Evolutionary conservation across 2,888 invertebrate genomes (phyloP).

Genomic region (Drosophila meridiana): DNA sequence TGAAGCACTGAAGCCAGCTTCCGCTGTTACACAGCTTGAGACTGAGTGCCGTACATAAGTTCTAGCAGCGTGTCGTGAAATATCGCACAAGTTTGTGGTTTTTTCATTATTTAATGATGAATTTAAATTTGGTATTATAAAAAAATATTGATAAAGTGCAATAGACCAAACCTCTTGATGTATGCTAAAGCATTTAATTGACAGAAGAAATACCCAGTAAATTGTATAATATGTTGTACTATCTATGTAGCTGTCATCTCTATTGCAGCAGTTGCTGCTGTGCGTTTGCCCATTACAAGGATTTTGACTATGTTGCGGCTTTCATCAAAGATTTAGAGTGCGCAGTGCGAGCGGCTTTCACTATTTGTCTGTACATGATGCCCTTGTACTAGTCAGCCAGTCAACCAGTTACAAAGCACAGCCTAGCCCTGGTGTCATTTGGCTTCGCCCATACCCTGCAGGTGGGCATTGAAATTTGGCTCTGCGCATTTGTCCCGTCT

Average conservation of each 20-base stretch:
- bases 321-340: constrained; percentile 27
- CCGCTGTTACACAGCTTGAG: constrained; percentile 13
- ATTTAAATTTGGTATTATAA: no score
- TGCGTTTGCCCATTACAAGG: constrained; percentile 42
- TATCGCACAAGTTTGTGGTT: no score
- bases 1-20: constrained; percentile 5
- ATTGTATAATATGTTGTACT: no score
- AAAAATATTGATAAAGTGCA: no score
- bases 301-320: constrained; percentile 17
- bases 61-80: constrained; percentile 12
- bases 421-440: constrained; percentile 1
- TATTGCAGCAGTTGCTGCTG: not conserved
- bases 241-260: not conserved
- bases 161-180: no score
- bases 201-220: no score
- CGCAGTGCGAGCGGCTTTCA: constrained; percentile 54
- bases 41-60: constrained; percentile 18
- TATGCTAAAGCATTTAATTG: no score
- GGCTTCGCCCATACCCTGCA: constrained; percentile 43
- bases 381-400: constrained; percentile 19
- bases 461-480: constrained; percentile 32
- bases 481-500: constrained; percentile 27
- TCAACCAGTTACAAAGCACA: not conserved
- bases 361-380: constrained; percentile 23
- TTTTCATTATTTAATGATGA: no score